Evolutionary conservation across 2,888 invertebrate genomes (phyloP).

Genomic region (Terebella lapidaria): DNA sequence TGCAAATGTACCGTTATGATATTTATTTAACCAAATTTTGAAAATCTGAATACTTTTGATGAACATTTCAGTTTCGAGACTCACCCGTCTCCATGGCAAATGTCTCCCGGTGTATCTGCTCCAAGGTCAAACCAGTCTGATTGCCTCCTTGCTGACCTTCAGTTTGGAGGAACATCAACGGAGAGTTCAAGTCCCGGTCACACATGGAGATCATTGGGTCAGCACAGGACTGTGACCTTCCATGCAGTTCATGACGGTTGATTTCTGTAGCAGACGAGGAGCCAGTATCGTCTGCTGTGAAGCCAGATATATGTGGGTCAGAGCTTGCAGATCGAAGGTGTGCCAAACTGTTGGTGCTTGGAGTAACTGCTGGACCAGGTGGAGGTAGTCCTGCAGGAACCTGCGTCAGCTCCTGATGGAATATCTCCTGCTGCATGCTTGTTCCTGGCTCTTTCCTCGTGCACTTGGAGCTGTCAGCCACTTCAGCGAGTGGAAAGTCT

Average conservation of each 20-base stretch:
- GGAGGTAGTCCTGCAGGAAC: not conserved
- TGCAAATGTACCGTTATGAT: too few relatives aligned
- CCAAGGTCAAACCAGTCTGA: conserved; percentile 15
- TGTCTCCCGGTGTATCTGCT: conserved; percentile 17
- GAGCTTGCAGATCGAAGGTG: conserved; percentile 28
- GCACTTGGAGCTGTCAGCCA: not conserved
- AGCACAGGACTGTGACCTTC: not conserved
- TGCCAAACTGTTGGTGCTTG: not conserved
- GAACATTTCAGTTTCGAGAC: too few relatives aligned
- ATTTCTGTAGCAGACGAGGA: not conserved
- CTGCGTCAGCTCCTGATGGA: not conserved
- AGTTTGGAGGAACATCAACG: conserved; percentile 35
- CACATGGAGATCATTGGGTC: conserved; percentile 25
- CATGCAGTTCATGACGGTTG: not conserved
- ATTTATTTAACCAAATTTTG: too few relatives aligned
- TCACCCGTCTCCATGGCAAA: conserved; percentile 41
- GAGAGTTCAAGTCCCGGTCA: conserved; percentile 28
- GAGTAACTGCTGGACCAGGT: not conserved
- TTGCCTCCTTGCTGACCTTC: not conserved
- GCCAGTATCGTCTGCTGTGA: not conserved
- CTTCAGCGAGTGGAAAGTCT: conserved; percentile 7
- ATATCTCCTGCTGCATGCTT: not conserved
- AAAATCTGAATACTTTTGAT: too few relatives aligned
- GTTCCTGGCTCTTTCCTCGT: not conserved
- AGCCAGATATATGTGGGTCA: conserved; percentile 36